Evolutionary conservation across 2,888 invertebrate species (phyloP).

Genomic region (Ophion slaviceki): DNA sequence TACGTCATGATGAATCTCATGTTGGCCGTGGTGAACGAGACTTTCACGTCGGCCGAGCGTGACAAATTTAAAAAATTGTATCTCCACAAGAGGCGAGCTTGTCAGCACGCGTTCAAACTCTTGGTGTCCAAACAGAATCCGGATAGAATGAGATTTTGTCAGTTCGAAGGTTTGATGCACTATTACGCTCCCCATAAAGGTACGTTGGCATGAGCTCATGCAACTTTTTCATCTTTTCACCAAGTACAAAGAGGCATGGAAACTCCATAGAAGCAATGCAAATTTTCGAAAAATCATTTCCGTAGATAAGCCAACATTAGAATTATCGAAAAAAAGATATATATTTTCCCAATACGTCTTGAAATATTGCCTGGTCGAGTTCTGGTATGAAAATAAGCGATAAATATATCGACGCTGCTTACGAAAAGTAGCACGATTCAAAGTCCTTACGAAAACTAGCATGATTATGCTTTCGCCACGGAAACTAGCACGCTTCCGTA

Average conservation of each 20-base stretch:
- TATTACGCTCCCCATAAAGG: conserved; percentile 91
- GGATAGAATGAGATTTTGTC: conserved; percentile 88
- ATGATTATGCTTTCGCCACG: too few species aligned
- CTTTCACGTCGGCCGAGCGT: conserved; percentile 93
- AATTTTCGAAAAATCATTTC: too few species aligned
- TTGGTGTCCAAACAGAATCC: conserved; percentile 91
- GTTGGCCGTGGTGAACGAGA: conserved; percentile 95
- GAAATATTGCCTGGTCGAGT: too few species aligned
- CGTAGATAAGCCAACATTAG: too few species aligned
- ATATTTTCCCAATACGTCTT: background rate
- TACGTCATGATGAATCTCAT: conserved; percentile 96
- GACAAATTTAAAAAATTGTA: conserved; percentile 93
- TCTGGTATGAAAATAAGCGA: too few species aligned
- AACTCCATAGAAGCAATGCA: background rate
- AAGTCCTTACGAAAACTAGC: too few species aligned
- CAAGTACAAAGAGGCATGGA: background rate
- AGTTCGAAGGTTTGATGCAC: conserved; percentile 92
- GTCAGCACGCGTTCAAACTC: conserved; percentile 92
- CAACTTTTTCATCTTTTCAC: background rate
- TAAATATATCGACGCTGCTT: too few species aligned
- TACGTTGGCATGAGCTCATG: conserved; percentile 73
- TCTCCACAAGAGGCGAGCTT: conserved; percentile 92
- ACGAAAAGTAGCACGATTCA: too few species aligned
- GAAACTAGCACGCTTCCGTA: too few species aligned
- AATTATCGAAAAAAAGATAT: too few species aligned